Evolutionary conservation across 2,797 vertebrate species (phyloP), one percentile per base, ranked within the genome.

Genomic region (Anguilla obscura): DNA sequence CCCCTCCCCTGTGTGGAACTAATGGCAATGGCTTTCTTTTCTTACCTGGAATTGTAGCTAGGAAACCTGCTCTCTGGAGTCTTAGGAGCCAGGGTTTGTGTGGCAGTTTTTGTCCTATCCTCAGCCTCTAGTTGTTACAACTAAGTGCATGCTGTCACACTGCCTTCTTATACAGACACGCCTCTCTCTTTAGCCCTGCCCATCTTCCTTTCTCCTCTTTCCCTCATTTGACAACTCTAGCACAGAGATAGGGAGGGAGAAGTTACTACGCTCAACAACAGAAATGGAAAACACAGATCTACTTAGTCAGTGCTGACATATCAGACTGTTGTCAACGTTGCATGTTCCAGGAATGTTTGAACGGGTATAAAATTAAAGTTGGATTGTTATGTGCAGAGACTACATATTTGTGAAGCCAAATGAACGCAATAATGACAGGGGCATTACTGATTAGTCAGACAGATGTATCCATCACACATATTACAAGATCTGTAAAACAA

Each of bases 151-250:
- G 91, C 93, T 95, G 85, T 87, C 93, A 93, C 94, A 93, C 94
- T 94, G 94, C 94, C 94, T 95, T 92, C 94, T 96, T 96, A 96
- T 96, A 96, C 91, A 85, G 93, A 94, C 95, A 95, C 95, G 94
- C 94, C 95, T 94, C 95, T 95, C 93, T 93, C 93, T 91, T 86
- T 88, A 54, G 63, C 85, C 79, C 88, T 92, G 92, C 94, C 95
- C 93, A 91, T 87, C 92, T 93, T 92, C 90, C 91, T 87, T 88
- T 66, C 86, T 66, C 91, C 92, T 52, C 90, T 88, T 85, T 48
- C 84, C 86, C 90, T 76, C 90, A 58, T 90, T 89, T 85, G 84
- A 56, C 50, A 74, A 87, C 85, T 54, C 86, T 27, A 89, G 85
- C 89, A 74, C 86, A 56, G 86, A 91, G 88, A 92, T 92, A 91